Evolutionary conservation across 2,888 invertebrate genomes (phyloP), one percentile per base, ranked within the genome.

Genomic region (Ellobium chinense): DNA sequence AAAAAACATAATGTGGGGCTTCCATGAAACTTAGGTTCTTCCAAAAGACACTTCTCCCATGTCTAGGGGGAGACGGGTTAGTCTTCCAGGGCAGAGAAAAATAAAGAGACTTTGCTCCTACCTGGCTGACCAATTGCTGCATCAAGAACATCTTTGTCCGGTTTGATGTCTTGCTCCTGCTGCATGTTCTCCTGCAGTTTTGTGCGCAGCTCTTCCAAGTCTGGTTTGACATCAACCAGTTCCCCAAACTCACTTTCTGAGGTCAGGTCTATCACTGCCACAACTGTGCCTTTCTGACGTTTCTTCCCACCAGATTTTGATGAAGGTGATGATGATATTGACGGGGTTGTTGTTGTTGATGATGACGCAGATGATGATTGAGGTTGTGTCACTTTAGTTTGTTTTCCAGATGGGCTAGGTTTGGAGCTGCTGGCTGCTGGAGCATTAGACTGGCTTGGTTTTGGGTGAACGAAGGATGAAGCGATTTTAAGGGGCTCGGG

Each of bases 351-450:
- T 77, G 37, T 9, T 46, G 24, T 66, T 81, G 62, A 12, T 80
- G 78, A 5, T 77, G 70, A 9, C 54, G 69, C 0, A 78, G 14
- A 31, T 75, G 58, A 31, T 84, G 85, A 46, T 83, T 82, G 0
- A 77, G 66, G 21, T 39, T 27, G 4, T 39, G 70, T 21, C 24
- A 12, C 7, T 5, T 46, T 18, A 54, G 72, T 56, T 0, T 14
- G 29, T 24, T 7, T 27, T 29, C 21, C 24, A n/a, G 54, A 14
- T 24, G 27, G 18, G 31, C 14, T 18, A 29, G 29, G 3, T 1
- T 27, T 39, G 2, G 27, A 27, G 29, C 14, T 56, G 39, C 29
- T 14, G 12, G 70, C 24, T 39, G 70, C 18, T 39, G 69, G 5
- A 12, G 46, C 27, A 46, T n/a, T 34, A 14, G 18, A 27, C 12